Evolutionary conservation across 2,797 vertebrate species (phyloP), one percentile per base, ranked within the genome.

Genomic region (Hyperoplus lanceolatus): DNA sequence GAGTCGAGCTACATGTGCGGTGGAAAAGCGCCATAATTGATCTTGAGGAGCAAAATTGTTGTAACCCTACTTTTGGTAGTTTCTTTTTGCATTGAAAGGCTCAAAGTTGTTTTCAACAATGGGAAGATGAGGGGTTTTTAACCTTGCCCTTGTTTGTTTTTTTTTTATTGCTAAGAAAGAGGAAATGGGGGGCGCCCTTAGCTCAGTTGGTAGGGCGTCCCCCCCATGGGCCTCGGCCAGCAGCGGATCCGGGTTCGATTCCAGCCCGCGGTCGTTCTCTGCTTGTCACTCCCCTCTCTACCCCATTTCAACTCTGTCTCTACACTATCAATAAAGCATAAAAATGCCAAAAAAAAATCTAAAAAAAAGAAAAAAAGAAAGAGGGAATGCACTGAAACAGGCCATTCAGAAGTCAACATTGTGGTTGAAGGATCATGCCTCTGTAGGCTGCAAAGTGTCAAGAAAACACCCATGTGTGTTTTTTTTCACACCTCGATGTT

Each of bases 31-130:
- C n/a, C n/a, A n/a, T n/a, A n/a, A 77, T 46, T 84, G 80, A 83
- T 65, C 64, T 70, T 59, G 45, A 80, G 0, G 38, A 82, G 45
- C 2, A 18, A 75, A 71, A 53, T 29, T 29, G 29, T 29, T 29
- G 29, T 3, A 29, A 29, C 29, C 29, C 3, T 29, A 29, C 29
- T 29, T 29, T 29, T 29, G 29, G 29, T 42, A 0, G 13, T 57
- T 29, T 5, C 6, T 21, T 16, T 55, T 6, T 4, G 6, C 43
- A 16, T 29, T 8, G 1, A n/a, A 39, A 21, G 43, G 4, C 8
- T n/a, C 16, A 8, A 43, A 15, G n/a, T 51, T 73, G 39, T 41
- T 39, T 56, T 53, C 5, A 21, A 12, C 14, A 59, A 14, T 6
- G 49, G 15, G 5, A 18, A 6, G 18, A 14, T 50, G 57, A 10